These are phyloP conservation scores for Incurvaria masculella DNA, from an alignment of 2,888 invertebrate genomes.

Conservation along the genomic window DNA sequence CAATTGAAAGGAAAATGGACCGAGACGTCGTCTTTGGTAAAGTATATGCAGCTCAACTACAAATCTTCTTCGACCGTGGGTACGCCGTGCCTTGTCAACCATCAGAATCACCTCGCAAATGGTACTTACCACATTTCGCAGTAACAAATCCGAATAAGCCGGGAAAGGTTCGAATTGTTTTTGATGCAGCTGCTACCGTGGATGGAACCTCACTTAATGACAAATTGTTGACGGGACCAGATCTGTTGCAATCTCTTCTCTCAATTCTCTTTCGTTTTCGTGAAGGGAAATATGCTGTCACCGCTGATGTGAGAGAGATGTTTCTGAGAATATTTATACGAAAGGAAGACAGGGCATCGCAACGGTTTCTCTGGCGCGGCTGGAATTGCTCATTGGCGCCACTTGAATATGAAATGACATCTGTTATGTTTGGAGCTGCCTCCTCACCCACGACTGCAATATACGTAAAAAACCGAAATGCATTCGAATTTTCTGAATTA, in stretches of 20 bases:
- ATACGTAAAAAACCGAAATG: slow-evolving; percentile 19
- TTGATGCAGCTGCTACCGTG: slow-evolving; percentile 20
- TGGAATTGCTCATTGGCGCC: slow-evolving; percentile 5
- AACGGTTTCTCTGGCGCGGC: slow-evolving; percentile 12
- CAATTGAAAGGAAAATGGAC: not conserved
- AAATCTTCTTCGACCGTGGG: not conserved
- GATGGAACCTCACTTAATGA: slow-evolving; percentile 19
- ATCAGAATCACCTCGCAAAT: not conserved
- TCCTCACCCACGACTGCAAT: slow-evolving; percentile 14
- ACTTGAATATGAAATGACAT: slow-evolving; percentile 16
- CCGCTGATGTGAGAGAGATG: slow-evolving; percentile 24
- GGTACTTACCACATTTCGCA: slow-evolving; percentile 15
- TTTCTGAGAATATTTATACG: slow-evolving; percentile 20
- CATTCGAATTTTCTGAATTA: slow-evolving; percentile 5
- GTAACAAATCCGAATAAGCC: slow-evolving; percentile 19
- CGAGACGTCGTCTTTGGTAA: not conserved
- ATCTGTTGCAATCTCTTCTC: slow-evolving; percentile 18
- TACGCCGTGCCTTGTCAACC: not conserved
- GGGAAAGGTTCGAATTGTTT: slow-evolving; percentile 19
- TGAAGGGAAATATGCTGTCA: slow-evolving; percentile 16
- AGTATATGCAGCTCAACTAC: not conserved
- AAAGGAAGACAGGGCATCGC: slow-evolving; percentile 5
- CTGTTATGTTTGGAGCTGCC: slow-evolving; percentile 17
- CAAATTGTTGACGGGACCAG: slow-evolving; percentile 19
- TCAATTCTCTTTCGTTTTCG: slow-evolving; percentile 21